Base-by-base conservation (phyloP, 2,888 invertebrate genomes). In the Proisotoma minuta region DNA sequence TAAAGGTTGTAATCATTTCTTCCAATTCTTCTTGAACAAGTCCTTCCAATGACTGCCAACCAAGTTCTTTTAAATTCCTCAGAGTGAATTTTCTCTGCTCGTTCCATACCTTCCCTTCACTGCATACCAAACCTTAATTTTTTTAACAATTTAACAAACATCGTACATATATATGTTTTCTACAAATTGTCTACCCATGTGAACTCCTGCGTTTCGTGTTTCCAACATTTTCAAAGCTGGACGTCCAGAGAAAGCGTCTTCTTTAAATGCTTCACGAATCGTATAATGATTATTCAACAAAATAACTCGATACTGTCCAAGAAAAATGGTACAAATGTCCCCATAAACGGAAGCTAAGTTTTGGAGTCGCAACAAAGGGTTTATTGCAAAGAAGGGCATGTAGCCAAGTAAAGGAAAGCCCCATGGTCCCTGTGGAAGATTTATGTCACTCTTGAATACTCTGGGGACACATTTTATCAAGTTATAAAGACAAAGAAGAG, bases 81-180 rank as follows among this genome's bases (percentile, higher is more conserved):
- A 73, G 26, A 2, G 72, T 72, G 51, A 73, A 73, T 59, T 69
- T 71, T 15, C 73, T 47, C 43, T 72, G 73, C 18, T 73, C 73
- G 1, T 34, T 48, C 72, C 72, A 72, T 24, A 59, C 58, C 57
- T 60, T 69, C 1, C 72, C 73, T 62, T 73, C 66, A 40, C 71
- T 73, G 65, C 72, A 72, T 1, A 72, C 72, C 0, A 73, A 53
- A n/a, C 73, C 73, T 73, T 34, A 34, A 34, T 34, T 34, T 34
- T 34, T 10, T 34, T 34, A 34, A 10, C 8, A 8, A 15, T n/a
- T 26, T 12, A 52, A 3, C 5, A n/a, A 52, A 52, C 3, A 52
- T 10, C n/a, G 12, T 29, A 52, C 3, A 18, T 48, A n/a, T n/a
- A 10, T 12, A 18, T n/a, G 8, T 18, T n/a, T 12, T 12, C 5